A percentile compares a stretch with the other conserved stretches of the same genome.
These are phyloP conservation scores for Ichneumoninae sp. DNA, from an alignment of 2,888 invertebrate genomes.

Conservation along the genomic window DNA sequence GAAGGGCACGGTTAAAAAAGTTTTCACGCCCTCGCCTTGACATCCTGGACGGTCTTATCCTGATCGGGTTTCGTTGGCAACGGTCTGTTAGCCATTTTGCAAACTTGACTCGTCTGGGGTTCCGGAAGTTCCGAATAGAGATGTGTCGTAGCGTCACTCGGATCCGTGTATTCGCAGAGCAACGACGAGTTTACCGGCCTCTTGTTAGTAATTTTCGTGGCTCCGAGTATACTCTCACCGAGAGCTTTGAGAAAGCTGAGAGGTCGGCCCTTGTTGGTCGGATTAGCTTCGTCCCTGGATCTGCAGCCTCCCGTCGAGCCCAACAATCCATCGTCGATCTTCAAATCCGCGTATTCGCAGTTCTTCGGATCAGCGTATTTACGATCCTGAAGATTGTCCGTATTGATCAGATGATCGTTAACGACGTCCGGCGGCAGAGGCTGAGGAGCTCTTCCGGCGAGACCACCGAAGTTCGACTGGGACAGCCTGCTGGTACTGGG, in stretches of 20 bases:
- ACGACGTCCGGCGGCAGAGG: conserved; percentile 80
- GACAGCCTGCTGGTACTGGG: conserved; percentile 83
- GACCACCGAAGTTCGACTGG: conserved; percentile 76
- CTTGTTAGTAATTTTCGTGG: conserved; percentile 73
- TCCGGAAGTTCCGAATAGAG: conserved; percentile 86
- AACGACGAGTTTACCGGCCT: conserved; percentile 81
- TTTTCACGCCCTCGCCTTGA: conserved; percentile 73
- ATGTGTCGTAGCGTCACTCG: conserved; percentile 85
- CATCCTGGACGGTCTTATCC: conserved; percentile 71
- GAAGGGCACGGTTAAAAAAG: conserved; percentile 60
- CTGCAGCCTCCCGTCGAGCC: neutral
- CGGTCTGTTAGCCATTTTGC: conserved; percentile 89
- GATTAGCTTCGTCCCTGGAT: conserved; percentile 49
- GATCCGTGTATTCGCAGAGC: conserved; percentile 86
- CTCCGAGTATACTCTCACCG: conserved; percentile 85
- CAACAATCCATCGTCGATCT: conserved; percentile 49
- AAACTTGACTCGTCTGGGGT: conserved; percentile 83
- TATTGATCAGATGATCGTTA: conserved; percentile 74
- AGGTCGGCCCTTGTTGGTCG: conserved; percentile 81
- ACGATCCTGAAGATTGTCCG: conserved; percentile 64
- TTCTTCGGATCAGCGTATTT: conserved; percentile 61
- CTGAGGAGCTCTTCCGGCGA: conserved; percentile 78
- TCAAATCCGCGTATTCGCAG: conserved; percentile 63
- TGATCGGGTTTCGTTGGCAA: conserved; percentile 88
- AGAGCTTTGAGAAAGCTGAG: conserved; percentile 87